A percentile compares a stretch with the other conserved stretches of the same genome.
Evolutionary conservation across 2,113 vertebrate species (phyloP).

Genomic region (Emydura subglobosa): DNA sequence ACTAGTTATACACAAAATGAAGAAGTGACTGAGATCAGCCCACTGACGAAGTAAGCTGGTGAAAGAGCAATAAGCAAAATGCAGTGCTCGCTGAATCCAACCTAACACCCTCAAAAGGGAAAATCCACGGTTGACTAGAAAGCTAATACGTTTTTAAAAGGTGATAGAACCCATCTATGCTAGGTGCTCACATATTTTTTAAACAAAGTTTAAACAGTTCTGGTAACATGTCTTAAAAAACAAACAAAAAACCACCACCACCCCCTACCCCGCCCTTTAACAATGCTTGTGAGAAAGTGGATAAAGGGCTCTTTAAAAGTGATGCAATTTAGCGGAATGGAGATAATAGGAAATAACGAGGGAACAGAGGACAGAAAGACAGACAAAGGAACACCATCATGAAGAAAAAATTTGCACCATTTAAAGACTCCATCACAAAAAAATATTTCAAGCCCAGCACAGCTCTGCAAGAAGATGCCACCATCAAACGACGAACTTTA

Average conservation of each 20-base stretch:
- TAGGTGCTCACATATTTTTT: background rate
- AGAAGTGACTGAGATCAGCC: background rate
- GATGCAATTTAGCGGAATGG: background rate
- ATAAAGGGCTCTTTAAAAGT: background rate
- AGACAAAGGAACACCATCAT: background rate
- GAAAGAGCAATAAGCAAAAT: background rate
- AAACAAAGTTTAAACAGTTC: background rate
- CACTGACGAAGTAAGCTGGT: accelerated
- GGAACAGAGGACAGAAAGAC: background rate
- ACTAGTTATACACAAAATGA: background rate
- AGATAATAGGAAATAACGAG: background rate
- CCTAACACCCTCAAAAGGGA: background rate
- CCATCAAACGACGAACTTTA: background rate
- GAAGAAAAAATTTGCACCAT: background rate
- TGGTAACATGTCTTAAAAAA: background rate
- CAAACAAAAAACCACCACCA: background rate
- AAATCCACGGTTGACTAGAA: background rate
- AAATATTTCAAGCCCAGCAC: background rate
- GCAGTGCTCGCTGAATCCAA: background rate
- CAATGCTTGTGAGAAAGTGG: background rate
- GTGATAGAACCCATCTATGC: background rate
- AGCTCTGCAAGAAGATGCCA: background rate
- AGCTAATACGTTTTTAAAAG: background rate
- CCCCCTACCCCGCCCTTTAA: no score
- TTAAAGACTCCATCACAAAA: background rate